These are phyloP conservation scores for Anser cygnoides DNA, from an alignment of 2,113 vertebrate genomes.

Conservation along the genomic window DNA sequence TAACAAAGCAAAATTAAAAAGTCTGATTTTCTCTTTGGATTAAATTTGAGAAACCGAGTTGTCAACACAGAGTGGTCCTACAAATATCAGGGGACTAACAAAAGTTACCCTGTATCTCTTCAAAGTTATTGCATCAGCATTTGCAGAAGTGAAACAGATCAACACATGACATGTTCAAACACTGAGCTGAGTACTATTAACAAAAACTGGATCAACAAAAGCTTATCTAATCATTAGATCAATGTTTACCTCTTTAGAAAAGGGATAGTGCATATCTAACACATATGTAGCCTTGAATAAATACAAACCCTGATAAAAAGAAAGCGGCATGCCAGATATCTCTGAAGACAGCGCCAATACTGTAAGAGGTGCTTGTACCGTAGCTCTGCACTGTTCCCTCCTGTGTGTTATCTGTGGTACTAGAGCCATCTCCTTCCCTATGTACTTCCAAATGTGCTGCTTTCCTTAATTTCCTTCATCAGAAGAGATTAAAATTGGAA, in stretches of 20 bases:
- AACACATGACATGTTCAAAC: neutral
- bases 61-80: neutral
- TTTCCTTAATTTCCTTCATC: slow-evolving; percentile 98
- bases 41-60: neutral
- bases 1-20: neutral
- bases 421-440: slow-evolving; percentile 99
- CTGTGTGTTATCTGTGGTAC: slow-evolving; percentile 98
- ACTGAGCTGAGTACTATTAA: neutral
- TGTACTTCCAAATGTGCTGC: slow-evolving; percentile 97
- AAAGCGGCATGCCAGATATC: slow-evolving; percentile 95
- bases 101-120: neutral
- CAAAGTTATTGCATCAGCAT: neutral
- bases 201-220: neutral
- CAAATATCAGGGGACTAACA: neutral
- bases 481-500: slow-evolving; percentile 85
- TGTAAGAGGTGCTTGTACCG: slow-evolving; percentile 82
- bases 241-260: slow-evolving; percentile 61
- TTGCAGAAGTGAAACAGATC: neutral
- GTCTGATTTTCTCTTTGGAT: neutral
- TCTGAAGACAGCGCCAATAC: slow-evolving; percentile 92
- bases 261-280: slow-evolving; percentile 70
- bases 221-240: slow-evolving; percentile 33
- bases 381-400: slow-evolving; percentile 89
- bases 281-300: slow-evolving; percentile 70
- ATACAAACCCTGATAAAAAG: slow-evolving; percentile 99